Base-by-base conservation (phyloP, 2,113 vertebrate species). In the Bubo blakistoni region DNA sequence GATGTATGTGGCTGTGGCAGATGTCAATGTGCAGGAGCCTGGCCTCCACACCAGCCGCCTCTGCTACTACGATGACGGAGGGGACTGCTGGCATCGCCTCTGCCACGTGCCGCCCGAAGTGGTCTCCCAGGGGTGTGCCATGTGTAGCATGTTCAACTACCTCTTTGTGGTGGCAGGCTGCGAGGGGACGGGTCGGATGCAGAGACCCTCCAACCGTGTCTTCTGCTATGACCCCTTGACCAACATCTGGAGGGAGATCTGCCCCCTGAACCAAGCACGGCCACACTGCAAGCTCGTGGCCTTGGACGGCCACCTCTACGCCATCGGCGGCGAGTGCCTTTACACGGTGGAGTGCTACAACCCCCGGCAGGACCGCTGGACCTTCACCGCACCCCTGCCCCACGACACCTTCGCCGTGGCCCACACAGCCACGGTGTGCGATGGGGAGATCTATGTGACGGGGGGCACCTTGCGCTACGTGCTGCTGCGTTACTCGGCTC, bases 221-320 rank as follows among this genome's bases (percentile, higher is more conserved):
- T 99, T 99, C 98, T 99, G 99, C 98, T 99, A 98, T 92, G 99
- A 99, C 95, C 99, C 99, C 1, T 59, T 98, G 86, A 99, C 99
- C 2, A 96, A 97, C 71, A 98, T 98, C 97, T 99, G 99, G 99
- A 98, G 97, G 62, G 99, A 99, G 97, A 98, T 99, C 96, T 97
- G 98, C 57, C 98, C 99, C 0, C 97, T 99, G 97, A 99, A 98
- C 89, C 98, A 99, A 95, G 99, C 99, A 7, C 98, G 99, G 88
- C 99, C 99, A 0, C 98, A 98, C 91, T 99, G 99, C 97, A 99
- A 98, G 86, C 98, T 99, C 16, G 99, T 99, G 40, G 98, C 99
- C 32, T 96, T 99, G 88, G 98, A 99, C 0, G 99, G 99, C 26
- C 97, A 97, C 93, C 95, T 99, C 79, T 99, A 99, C 0, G 99